Evolutionary conservation across 2,797 vertebrate species (phyloP), one percentile per base, ranked within the genome.

Genomic region (Oceanodroma leucorhoa): DNA sequence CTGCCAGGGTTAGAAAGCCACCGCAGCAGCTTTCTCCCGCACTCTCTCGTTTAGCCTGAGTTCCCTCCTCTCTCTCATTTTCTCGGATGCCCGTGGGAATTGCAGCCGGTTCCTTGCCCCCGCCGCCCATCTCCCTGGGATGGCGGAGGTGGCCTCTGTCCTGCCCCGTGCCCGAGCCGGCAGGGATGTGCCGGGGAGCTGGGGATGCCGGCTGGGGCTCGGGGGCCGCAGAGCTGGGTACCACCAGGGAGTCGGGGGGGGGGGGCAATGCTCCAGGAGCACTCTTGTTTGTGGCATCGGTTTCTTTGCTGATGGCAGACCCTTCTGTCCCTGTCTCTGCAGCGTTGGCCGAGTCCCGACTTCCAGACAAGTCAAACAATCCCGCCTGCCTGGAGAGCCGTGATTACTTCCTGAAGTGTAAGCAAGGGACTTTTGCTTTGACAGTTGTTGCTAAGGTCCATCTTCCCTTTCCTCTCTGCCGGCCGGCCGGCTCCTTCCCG

Each of bases 401-500:
- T 9, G 98, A 98, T 79, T 97, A 98, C 77, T 98, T 98, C 93
- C 97, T 98, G 90, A 98, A 98, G 93, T 98, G 98, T 98, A 97
- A 98, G 98, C 0, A 0, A 66, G 46, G 58, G 70, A 15, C 26
- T 46, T 94, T 27, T 90, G 87, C 54, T 92, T 50, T 90, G 84
- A 55, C 5, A 4, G n/a, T 30, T 66, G 84, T 89, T 91, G 64
- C 95, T 95, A 90, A 75, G 95, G 64, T 83, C 60, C 67, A 50
- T 87, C 71, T 88, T 89, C 86, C 75, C 64, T 60, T 83, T 92
- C 75, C 87, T 55, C 76, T 55, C 53, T 55, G 51, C 45, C 0
- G 7, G 10, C 45, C 2, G 5, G 43, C 30, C 0, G 1, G 55
- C 71, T 85, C 87, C 61, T 61, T 90, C 54, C 75, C 55, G 0